Conservation (phyloP, 1,140 invertebrate genomes). For the Physella acuta region DNA sequence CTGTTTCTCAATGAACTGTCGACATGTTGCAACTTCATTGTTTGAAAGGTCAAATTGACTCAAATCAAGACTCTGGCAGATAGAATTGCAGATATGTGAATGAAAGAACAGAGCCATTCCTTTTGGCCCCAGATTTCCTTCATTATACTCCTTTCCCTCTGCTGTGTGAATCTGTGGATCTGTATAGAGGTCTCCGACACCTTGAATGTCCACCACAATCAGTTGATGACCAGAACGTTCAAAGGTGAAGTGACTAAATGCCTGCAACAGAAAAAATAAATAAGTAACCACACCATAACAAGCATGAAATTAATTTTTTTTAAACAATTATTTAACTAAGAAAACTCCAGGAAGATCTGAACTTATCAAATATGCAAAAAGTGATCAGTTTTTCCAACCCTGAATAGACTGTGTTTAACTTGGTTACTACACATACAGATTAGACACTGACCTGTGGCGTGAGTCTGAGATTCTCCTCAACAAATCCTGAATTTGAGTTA, state of each 20-base stretch:
- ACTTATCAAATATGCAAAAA: no score
- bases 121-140: conserved; percentile 66
- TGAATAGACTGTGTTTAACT: no score
- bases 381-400: no score
- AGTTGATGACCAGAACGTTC: conserved; percentile 67
- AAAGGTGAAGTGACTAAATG: conserved; percentile 70
- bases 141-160: conserved; percentile 63
- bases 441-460: conserved; percentile 63
- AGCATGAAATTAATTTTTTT: no score
- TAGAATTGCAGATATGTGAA: conserved; percentile 66
- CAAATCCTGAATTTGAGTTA: conserved; percentile 69
- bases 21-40: conserved; percentile 50
- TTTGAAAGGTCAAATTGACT: conserved; percentile 64
- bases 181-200: conserved; percentile 69
- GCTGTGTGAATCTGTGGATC: conserved; percentile 68
- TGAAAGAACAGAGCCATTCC: conserved; percentile 70
- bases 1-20: conserved; percentile 45
- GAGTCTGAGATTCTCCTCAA: conserved; percentile 62
- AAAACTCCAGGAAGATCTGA: no score
- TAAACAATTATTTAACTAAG: no score
- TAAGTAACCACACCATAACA: no score
- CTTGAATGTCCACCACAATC: conserved; percentile 69
- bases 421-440: no score
- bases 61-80: conserved; percentile 64
- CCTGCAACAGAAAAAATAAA: no score